Evolutionary conservation across 2,113 vertebrate genomes (phyloP).

Genomic region (Taxidea taxus): DNA sequence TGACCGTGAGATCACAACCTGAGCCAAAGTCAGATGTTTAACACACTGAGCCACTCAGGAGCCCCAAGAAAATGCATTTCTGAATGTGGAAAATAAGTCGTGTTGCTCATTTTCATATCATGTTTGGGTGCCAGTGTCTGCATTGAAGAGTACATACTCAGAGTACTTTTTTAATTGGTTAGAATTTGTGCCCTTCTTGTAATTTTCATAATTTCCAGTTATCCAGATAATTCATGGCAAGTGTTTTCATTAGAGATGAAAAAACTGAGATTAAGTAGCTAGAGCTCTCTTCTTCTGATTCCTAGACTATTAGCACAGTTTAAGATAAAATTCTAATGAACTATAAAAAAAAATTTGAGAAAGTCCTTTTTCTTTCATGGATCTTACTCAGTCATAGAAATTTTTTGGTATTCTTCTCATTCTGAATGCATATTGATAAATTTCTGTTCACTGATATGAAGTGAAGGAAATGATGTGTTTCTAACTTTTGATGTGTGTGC

Average conservation of each 20-base stretch:
- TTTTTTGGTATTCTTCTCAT: not conserved
- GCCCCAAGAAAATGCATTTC: not conserved
- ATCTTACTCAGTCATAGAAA: not conserved
- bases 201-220: not conserved
- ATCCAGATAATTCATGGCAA: not conserved
- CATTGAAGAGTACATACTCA: not conserved
- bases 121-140: not conserved
- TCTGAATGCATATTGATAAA: not conserved
- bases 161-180: not conserved
- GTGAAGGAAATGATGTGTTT: not conserved
- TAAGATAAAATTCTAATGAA: not conserved
- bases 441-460: not conserved
- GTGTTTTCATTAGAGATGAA: not conserved
- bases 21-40: not conserved
- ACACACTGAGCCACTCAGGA: not conserved
- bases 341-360: not conserved
- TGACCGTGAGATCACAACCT: not conserved
- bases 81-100: not conserved
- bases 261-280: not conserved
- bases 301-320: not conserved
- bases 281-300: not conserved
- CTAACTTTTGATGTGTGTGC: not conserved
- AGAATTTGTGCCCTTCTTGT: not conserved
- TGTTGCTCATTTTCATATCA: not conserved
- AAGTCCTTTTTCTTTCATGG: not conserved